Percentiles rank a stretch among this genome's conserved stretches.
These are phyloP conservation scores for Andrena camellia DNA, from an alignment of 2,888 invertebrate species.

Conservation along the genomic window DNA sequence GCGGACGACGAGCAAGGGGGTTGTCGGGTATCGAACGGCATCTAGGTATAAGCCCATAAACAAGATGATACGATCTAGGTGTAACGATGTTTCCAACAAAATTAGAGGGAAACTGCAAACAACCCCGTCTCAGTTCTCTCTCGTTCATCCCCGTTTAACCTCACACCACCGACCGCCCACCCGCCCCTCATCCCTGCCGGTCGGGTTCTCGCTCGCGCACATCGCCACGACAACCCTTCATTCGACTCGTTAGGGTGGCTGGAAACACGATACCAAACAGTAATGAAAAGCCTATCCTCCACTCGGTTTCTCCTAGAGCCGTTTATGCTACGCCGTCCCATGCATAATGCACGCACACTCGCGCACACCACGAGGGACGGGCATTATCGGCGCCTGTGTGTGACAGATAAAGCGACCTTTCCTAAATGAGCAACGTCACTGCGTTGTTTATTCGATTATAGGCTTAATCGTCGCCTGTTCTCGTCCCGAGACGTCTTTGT, in stretches of 20 bases:
- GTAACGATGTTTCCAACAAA: constrained; percentile 82
- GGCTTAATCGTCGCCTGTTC: constrained; percentile 64
- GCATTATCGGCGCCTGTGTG: constrained; percentile 70
- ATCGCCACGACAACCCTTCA: constrained; percentile 80
- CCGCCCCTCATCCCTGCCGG: constrained; percentile 32
- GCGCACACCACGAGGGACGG: background rate
- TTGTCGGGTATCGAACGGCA: constrained; percentile 67
- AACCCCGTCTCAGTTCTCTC: constrained; percentile 79
- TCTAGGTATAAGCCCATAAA: constrained; percentile 79
- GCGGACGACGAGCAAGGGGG: constrained; percentile 44
- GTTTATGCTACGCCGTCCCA: constrained; percentile 69
- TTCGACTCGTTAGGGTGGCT: constrained; percentile 81
- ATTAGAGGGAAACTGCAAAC: constrained; percentile 83
- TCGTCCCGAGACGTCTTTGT: constrained; percentile 58
- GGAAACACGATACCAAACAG: constrained; percentile 80
- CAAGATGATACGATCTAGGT: constrained; percentile 81
- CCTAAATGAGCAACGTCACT: constrained; percentile 69
- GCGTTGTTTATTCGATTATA: constrained; percentile 70
- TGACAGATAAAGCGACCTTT: constrained; percentile 73
- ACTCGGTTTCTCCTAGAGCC: constrained; percentile 71
- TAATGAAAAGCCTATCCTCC: constrained; percentile 81
- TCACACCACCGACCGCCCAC: constrained; percentile 51
- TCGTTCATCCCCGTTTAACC: constrained; percentile 79
- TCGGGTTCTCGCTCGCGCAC: constrained; percentile 63
- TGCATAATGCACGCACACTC: constrained; percentile 67